Conservation (phyloP, 2,888 invertebrate genomes). For the Caenorhabditis sinica region DNA sequence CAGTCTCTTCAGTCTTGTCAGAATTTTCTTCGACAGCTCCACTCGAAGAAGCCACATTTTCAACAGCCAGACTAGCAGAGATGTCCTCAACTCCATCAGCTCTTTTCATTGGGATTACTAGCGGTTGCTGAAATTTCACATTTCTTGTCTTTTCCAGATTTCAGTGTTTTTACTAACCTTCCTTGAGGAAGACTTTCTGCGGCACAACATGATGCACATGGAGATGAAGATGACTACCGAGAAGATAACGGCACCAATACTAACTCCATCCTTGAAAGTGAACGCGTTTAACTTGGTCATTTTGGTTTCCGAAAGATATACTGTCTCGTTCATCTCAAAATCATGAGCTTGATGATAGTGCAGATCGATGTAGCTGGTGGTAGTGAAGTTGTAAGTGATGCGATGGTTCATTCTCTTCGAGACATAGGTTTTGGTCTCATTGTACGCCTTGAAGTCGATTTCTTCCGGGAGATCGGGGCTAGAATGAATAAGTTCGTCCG, state of each 20-base stretch:
- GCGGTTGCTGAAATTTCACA: background rate
- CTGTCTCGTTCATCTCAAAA: background rate
- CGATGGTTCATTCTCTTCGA: slow-evolving; percentile 9
- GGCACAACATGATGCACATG: no score
- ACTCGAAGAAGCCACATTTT: background rate
- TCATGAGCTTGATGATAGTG: background rate
- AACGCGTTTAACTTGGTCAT: background rate
- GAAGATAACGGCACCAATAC: background rate
- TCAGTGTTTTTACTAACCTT: background rate
- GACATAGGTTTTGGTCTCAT: slow-evolving; percentile 2
- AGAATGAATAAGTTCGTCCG: slow-evolving; percentile 12
- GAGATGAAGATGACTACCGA: background rate
- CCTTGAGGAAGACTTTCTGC: no score
- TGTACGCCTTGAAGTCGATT: slow-evolving; percentile 2
- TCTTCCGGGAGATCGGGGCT: slow-evolving; percentile 12
- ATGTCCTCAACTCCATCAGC: background rate
- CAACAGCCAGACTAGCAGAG: background rate
- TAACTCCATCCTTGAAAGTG: background rate
- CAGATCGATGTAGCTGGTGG: slow-evolving; percentile 1
- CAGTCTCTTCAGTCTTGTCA: background rate
- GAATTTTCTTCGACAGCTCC: background rate
- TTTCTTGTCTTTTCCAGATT: no score
- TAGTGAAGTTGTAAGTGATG: slow-evolving; percentile 33
- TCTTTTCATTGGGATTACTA: background rate
- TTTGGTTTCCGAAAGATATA: background rate